Evolutionary conservation across 2,113 vertebrate species (phyloP).

Genomic region (Otocyon megalotis): DNA sequence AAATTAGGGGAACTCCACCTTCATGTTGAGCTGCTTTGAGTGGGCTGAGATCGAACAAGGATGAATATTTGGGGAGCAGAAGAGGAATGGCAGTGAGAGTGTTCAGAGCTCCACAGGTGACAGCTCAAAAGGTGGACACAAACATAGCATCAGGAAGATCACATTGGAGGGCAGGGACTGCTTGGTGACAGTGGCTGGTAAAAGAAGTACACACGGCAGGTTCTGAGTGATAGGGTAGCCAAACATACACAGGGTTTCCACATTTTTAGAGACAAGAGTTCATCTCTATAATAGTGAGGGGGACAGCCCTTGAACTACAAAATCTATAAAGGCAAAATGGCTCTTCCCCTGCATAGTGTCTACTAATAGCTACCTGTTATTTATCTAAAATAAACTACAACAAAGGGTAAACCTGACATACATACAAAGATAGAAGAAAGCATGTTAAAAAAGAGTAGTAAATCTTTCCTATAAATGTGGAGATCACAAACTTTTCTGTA

Average conservation of each 20-base stretch:
- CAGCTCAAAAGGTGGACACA: neutral
- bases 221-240: fast-evolving
- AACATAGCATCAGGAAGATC: no score
- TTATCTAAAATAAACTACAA: neutral
- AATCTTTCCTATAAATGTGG: neutral
- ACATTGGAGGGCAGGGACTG: fast-evolving
- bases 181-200: no score
- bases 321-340: neutral
- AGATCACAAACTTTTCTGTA: neutral
- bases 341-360: neutral
- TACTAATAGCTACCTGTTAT: no score
- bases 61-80: no score
- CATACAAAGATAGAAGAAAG: neutral
- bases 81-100: fast-evolving
- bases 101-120: neutral
- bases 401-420: neutral
- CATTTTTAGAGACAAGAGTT: neutral
- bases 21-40: neutral
- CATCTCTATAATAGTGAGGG: no score
- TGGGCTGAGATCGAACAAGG: neutral
- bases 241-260: neutral
- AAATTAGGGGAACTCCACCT: neutral
- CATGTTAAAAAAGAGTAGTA: neutral
- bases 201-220: fast-evolving
- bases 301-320: neutral